phyloP scores from a whole-genome alignment of 2,113 vertebrate genomes.

The Phalacrocorax pelagicus region DNA sequence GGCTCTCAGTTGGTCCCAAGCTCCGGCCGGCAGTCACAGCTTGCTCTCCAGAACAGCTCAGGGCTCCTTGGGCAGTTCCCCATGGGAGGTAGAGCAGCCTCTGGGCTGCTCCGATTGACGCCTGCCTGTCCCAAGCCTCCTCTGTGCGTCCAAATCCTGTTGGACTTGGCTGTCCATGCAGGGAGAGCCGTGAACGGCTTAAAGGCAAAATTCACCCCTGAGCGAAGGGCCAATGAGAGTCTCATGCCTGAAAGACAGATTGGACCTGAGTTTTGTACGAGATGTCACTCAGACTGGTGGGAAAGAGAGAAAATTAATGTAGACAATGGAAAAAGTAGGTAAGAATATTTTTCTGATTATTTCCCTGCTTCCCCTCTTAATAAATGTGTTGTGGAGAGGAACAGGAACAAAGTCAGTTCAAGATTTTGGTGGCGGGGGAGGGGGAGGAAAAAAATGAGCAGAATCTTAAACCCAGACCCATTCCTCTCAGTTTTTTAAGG shows the following conservation, averaged over 20 bases:
- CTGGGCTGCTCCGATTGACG: too few species aligned
- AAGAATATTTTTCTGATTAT: background rate
- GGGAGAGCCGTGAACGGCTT: background rate
- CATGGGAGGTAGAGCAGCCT: background rate
- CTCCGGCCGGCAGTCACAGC: background rate
- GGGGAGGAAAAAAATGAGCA: background rate
- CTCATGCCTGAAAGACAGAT: background rate
- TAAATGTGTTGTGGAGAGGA: background rate
- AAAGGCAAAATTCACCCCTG: background rate
- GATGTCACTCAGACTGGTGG: background rate
- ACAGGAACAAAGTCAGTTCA: background rate
- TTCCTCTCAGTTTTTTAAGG: background rate
- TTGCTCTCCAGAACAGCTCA: background rate
- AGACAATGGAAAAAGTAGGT: background rate
- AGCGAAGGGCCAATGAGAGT: background rate
- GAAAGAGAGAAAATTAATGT: background rate
- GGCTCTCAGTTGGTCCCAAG: background rate
- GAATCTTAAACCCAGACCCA: background rate
- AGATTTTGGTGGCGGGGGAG: background rate
- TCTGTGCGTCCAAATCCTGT: background rate
- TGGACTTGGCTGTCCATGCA: fast-evolving
- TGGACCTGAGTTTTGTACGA: background rate
- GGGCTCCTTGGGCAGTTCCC: background rate
- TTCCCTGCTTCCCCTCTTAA: background rate
- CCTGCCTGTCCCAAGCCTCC: background rate